Base-by-base conservation (phyloP, 2,113 vertebrate species). In the Xiphophorus couchianus region DNA sequence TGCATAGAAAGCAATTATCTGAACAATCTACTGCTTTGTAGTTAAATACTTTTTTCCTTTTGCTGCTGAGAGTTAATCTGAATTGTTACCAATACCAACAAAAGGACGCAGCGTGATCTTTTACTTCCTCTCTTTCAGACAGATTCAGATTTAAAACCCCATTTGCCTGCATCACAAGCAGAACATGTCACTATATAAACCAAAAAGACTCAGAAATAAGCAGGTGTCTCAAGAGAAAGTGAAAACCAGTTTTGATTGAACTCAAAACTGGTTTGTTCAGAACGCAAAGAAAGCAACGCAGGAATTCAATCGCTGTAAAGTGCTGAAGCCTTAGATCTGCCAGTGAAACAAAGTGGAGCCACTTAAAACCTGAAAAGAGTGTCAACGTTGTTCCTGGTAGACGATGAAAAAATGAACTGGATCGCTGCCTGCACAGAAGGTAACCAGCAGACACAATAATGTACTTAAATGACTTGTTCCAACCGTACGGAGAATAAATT, bases 311-410 rank as follows among this genome's bases (percentile, higher is more conserved):
- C 0, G 73, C 76, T 84, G 51, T 90, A 91, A 90, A 91, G 90
- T 88, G 88, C 90, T 75, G 66, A 76, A 86, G 83, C 83, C 77
- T 81, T 58, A 74, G 80, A 86, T 76, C 71, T 48, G 70, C 78
- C 42, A 8, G 71, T 78, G 75, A 79, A 77, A 73, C 61, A 64
- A 5, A 74, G 73, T 72, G 81, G 77, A 84, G 82, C 78, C 63
- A 69, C 22, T 17, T 25, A 33, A 72, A 78, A 85, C 69, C 61
- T 71, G 44, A 3, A 29, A 33, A 68, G 63, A 63, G 71, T 78
- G 28, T 68, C 35, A 62, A 66, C 66, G 62, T 25, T 77, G 25
- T 64, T 73, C 44, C 65, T 61, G 35, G 35, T 83, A 37, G 44
- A 13, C 62, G 61, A 69, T 35, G 65, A 28, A 78, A 37, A 73